Evolutionary conservation across 2,797 vertebrate species (phyloP).

Genomic region (Xenopus petersii): DNA sequence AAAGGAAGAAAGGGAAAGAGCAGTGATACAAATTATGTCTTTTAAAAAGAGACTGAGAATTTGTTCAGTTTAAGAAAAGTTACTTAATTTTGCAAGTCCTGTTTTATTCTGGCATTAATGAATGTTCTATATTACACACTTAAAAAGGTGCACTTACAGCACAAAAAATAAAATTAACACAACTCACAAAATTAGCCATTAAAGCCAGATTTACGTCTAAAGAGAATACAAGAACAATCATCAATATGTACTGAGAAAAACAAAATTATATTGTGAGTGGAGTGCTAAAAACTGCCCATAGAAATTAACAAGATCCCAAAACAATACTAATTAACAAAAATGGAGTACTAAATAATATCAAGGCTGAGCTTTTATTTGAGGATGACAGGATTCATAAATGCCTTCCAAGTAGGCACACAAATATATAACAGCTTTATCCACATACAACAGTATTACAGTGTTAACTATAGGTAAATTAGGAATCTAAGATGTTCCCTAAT

Average conservation of each 20-base stretch:
- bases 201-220: slow-evolving; percentile 41
- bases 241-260: slow-evolving; percentile 41
- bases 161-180: slow-evolving; percentile 22
- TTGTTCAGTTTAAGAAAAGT: slow-evolving; percentile 56
- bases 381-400: not conserved
- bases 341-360: slow-evolving; percentile 19
- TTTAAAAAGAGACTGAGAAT: slow-evolving; percentile 72
- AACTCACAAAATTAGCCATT: slow-evolving; percentile 39
- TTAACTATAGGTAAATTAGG: too few relatives aligned
- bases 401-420: not conserved
- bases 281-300: slow-evolving; percentile 15
- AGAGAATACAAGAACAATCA: slow-evolving; percentile 26
- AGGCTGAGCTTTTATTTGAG: not conserved
- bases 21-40: slow-evolving; percentile 81
- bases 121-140: slow-evolving; percentile 35
- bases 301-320: slow-evolving; percentile 40
- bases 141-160: slow-evolving; percentile 40
- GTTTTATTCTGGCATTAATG: slow-evolving; percentile 40
- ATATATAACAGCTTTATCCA: too few relatives aligned
- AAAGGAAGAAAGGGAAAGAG: slow-evolving; percentile 78
- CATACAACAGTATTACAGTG: too few relatives aligned
- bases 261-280: slow-evolving; percentile 12
- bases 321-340: slow-evolving; percentile 25
- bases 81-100: slow-evolving; percentile 25
- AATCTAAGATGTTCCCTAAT: too few relatives aligned